Base-by-base conservation (phyloP, 2,797 vertebrate species). In the Phrynocephalus guinanensis region DNA sequence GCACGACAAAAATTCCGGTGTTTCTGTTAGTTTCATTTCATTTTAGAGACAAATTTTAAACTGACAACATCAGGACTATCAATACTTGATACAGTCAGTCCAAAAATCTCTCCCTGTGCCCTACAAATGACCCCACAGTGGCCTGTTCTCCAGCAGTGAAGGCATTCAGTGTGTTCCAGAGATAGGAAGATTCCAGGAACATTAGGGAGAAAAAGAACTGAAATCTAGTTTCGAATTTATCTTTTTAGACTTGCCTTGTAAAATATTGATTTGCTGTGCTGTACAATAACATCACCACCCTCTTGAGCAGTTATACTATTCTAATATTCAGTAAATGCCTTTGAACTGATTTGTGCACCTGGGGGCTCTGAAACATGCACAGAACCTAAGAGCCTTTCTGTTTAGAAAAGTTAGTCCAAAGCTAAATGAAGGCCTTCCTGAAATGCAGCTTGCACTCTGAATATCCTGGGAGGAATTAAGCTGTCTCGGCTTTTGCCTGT, bases 331-430 rank as follows among this genome's bases (percentile, higher is more conserved):
- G 70, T 84, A 94, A 93, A 87, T 73, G 15, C 56, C 78, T 92
- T 91, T 91, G 79, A 93, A 92, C 10, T 60, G 88, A 16, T 89
- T 88, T 83, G 77, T 86, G 76, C 91, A 30, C 81, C 90, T 92
- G 52, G 81, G 89, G 82, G 88, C 76, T n/a, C 86, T 24, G 1
- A 13, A 63, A 87, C 48, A 28, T 28, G 77, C 33, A 48, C 6
- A n/a, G 0, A 79, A 11, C 20, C 15, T 38, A 33, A 56, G 56
- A 86, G 87, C 38, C 50, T 84, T 89, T 85, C 83, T 81, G 78
- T 73, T 20, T 0, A 73, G 68, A 73, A 83, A 72, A 56, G 60
- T 68, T 28, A 67, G 3, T 56, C 30, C 38, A 73, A 1, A 82
- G 71, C 87, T 93, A 92, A 93, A 93, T 67, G 89, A 90, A 92